phyloP scores from a whole-genome alignment of 2,797 vertebrate genomes.

The Hydrocynus forskahlii region DNA sequence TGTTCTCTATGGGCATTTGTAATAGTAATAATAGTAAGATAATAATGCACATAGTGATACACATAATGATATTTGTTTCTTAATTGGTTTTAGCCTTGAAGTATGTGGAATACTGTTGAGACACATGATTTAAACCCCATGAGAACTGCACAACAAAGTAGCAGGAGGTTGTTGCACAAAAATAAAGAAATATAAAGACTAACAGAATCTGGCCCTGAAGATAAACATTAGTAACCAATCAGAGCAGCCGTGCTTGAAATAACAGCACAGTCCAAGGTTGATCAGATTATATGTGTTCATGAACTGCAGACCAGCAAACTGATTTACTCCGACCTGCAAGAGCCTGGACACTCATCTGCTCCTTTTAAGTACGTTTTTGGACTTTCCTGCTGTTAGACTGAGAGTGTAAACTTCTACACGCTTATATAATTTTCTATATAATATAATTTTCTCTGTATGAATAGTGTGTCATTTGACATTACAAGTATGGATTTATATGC shows the following conservation, averaged over 20 bases:
- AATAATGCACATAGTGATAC: too few relatives aligned
- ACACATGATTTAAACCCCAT: too few relatives aligned
- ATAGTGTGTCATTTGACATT: not conserved
- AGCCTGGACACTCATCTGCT: not conserved
- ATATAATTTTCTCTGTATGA: not conserved
- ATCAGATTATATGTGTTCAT: constrained; percentile 63
- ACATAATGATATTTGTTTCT: too few relatives aligned
- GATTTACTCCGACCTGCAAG: constrained; percentile 30
- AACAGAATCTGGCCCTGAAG: not conserved
- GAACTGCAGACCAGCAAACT: constrained; percentile 40
- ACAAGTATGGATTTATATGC: not conserved
- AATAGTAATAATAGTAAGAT: too few relatives aligned
- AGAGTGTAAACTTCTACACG: not conserved
- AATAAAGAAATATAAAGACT: not conserved
- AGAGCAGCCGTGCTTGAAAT: constrained; percentile 47
- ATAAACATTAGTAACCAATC: constrained; percentile 28
- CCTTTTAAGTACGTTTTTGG: constrained; percentile 61
- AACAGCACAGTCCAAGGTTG: constrained; percentile 70
- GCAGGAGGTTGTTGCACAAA: too few relatives aligned
- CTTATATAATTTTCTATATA: not conserved
- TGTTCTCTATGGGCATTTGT: too few relatives aligned
- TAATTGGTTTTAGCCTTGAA: too few relatives aligned
- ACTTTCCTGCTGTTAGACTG: not conserved
- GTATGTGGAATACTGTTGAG: too few relatives aligned
- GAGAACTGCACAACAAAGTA: too few relatives aligned